phyloP scores from a whole-genome alignment of 2,888 invertebrate species.

The Sinotaia quadrata region DNA sequence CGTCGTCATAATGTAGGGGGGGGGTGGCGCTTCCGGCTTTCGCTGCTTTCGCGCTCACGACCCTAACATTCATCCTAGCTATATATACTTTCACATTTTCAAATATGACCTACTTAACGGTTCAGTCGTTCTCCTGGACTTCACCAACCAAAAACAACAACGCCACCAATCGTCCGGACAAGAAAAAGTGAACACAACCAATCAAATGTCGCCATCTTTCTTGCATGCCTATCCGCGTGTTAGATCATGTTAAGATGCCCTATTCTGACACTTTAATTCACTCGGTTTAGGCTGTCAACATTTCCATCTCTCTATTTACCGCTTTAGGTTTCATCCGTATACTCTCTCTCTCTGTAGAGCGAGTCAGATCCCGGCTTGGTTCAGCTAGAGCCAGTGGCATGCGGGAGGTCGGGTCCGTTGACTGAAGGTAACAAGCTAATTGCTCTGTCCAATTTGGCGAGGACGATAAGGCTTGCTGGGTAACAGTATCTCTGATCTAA shows the following conservation, averaged over 20 bases:
- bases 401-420: constrained; percentile 2
- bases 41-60: no score
- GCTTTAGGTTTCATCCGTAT: neutral
- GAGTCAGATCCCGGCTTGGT: neutral
- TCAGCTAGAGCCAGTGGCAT: neutral
- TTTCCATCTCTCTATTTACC: neutral
- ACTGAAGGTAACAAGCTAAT: neutral
- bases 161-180: no score
- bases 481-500: constrained; percentile 34
- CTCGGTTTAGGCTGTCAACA: neutral
- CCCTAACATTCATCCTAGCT: no score
- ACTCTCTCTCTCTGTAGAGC: neutral
- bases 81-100: no score
- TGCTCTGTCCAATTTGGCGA: neutral
- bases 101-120: no score
- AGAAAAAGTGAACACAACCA: no score
- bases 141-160: no score
- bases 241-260: constrained; percentile 2
- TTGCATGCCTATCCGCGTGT: neutral
- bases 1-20: no score
- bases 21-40: no score
- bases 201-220: no score
- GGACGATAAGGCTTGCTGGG: neutral
- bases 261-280: constrained; percentile 4
- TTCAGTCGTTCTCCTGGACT: no score